Base-by-base conservation (phyloP, 1,140 invertebrate species). In the Habropoda laboriosa region DNA sequence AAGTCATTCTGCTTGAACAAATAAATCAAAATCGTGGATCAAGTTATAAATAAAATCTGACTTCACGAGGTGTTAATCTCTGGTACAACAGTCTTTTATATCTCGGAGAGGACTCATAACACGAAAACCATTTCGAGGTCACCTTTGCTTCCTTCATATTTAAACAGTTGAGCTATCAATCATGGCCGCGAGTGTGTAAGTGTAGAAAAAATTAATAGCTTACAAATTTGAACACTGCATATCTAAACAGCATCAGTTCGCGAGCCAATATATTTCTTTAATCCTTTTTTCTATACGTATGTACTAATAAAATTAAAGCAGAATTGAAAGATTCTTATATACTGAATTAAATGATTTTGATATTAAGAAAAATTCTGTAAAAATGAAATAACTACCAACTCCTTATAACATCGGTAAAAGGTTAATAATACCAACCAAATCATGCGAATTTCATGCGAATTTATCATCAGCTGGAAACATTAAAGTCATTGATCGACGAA, bases 21-120 rank as follows among this genome's bases (percentile, higher is more conserved):
- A 63, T 63, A 63, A 63, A 42, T 42, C 61, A 63, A 27, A 16
- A 63, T 63, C 2, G 12, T 42, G n/a, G 6, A 27, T 13, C 13
- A 16, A 6, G 38, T 63, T 63, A 42, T 63, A 42, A 61, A 61
- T 61, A 61, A 63, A 42, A 63, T 63, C n/a, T 63, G 61, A 63
- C 38, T 40, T 63, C 61, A 63, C 61, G 61, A 63, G 35, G 16
- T 63, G 35, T 63, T 63, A 24, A 42, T 42, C 35, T 32, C 61
- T 63, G n/a, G 16, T 24, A 27, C 40, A 63, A 42, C n/a, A 63
- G 24, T 42, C n/a, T 63, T 63, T 63, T 42, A 63, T 35, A 63
- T 27, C 7, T 42, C n/a, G 7, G 24, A 42, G n/a, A 63, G n/a
- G 38, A 63, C 21, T 63, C 24, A 40, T 42, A 42, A 42, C 13